Evolutionary conservation across 1,140 invertebrate species (phyloP).

Genomic region (Metaphire vulgaris): DNA sequence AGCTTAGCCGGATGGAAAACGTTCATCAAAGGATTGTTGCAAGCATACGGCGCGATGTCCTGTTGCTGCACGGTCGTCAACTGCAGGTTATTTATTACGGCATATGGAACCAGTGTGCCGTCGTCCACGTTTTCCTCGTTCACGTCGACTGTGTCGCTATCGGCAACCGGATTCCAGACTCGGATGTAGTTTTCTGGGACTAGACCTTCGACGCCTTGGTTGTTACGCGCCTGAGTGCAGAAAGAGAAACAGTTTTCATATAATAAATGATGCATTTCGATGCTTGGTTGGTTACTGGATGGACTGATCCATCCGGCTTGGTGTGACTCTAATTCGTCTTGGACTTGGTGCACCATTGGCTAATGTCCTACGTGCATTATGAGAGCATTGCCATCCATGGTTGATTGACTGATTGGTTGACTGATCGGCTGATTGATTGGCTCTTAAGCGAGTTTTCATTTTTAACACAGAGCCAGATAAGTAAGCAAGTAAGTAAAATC

Average conservation of each 20-base stretch:
- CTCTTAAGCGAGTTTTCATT: too few relatives aligned
- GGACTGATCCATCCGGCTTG: too few relatives aligned
- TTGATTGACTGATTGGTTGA: too few relatives aligned
- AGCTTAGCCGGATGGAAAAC: not conserved
- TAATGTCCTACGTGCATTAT: too few relatives aligned
- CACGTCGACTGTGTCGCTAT: constrained; percentile 33
- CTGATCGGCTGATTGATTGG: too few relatives aligned
- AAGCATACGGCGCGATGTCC: not conserved
- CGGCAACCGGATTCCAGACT: constrained; percentile 54
- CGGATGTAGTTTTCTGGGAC: constrained; percentile 93
- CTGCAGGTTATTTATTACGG: not conserved
- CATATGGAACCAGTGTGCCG: not conserved
- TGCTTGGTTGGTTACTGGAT: not conserved
- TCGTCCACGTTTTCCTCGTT: constrained; percentile 12
- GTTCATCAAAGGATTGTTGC: constrained; percentile 1
- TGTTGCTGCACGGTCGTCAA: not conserved
- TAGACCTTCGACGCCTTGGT: constrained; percentile 81
- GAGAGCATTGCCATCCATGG: too few relatives aligned
- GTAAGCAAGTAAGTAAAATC: too few relatives aligned
- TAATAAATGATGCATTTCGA: not conserved
- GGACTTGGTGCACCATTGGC: too few relatives aligned
- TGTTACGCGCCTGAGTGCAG: constrained; percentile 70
- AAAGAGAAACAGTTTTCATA: not conserved
- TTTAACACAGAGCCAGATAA: too few relatives aligned
- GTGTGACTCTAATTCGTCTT: too few relatives aligned